Conservation (phyloP, 2,113 vertebrate species). For the Apaloderma vittatum region DNA sequence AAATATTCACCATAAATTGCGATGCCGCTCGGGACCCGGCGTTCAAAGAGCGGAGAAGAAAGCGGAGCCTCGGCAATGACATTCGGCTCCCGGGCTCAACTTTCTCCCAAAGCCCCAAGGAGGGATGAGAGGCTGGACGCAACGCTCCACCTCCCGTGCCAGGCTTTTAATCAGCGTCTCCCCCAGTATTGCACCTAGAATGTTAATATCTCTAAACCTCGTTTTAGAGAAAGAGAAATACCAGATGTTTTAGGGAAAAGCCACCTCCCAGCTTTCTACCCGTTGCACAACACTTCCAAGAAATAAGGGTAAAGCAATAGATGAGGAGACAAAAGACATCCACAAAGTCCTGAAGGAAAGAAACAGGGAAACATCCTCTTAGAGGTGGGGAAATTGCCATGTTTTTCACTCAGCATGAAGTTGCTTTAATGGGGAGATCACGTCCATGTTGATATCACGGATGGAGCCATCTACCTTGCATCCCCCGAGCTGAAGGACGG, state of each 20-base stretch:
- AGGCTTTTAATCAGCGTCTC: neutral
- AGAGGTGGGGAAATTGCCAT: rapidly evolving
- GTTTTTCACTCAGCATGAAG: neutral
- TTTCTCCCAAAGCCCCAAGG: neutral
- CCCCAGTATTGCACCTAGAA: neutral
- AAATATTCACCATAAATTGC: slow-evolving; percentile 47
- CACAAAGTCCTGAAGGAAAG: neutral
- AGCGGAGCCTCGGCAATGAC: neutral
- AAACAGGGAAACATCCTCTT: neutral
- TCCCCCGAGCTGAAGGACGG: neutral
- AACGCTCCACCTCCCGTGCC: rapidly evolving
- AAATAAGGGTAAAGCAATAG: neutral
- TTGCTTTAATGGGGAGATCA: neutral
- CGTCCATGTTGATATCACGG: rapidly evolving
- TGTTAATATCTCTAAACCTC: neutral
- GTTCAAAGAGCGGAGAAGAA: slow-evolving; percentile 35
- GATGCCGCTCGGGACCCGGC: neutral
- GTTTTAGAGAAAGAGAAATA: neutral
- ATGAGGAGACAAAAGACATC: neutral
- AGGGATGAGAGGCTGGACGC: neutral
- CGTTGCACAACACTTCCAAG: neutral
- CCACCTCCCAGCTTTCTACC: neutral
- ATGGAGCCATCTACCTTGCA: neutral
- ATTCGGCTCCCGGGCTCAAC: neutral
- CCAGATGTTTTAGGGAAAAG: neutral